phyloP scores from a whole-genome alignment of 2,113 vertebrate genomes.

The Campylomormyrus numenius region DNA sequence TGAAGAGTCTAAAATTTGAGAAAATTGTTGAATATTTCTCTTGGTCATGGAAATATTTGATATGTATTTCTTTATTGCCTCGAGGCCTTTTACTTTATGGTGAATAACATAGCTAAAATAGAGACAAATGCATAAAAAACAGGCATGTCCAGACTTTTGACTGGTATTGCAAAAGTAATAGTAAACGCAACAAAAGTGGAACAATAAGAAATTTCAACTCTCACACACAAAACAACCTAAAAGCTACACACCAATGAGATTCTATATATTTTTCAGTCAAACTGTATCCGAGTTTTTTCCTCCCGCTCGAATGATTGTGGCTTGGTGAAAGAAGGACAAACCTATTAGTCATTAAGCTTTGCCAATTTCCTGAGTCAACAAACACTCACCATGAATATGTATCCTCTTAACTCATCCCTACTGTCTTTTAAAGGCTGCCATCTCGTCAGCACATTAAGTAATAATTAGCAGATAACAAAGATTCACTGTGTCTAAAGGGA shows the following conservation, averaged over 20 bases:
- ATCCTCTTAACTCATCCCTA: constrained; percentile 27
- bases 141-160: neutral
- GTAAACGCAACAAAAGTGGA: neutral
- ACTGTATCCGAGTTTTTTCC: neutral
- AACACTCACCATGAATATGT: constrained; percentile 45
- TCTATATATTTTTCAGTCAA: neutral
- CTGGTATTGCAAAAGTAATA: neutral
- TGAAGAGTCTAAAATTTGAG: neutral
- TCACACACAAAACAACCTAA: neutral
- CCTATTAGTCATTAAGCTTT: constrained; percentile 38
- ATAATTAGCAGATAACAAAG: constrained; percentile 2
- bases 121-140: neutral
- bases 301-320: neutral
- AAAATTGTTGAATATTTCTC: neutral
- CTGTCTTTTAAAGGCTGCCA: neutral
- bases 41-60: neutral
- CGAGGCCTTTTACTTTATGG: neutral
- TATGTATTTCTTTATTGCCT: neutral
- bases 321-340: neutral
- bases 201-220: neutral
- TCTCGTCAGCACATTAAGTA: neutral
- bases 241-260: neutral
- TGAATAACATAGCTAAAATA: neutral
- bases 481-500: neutral
- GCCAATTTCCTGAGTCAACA: constrained; percentile 46